Evolutionary conservation across 2,113 vertebrate species (phyloP), one percentile per base, ranked within the genome.

Genomic region (Rhynchopsitta pachyrhyncha): DNA sequence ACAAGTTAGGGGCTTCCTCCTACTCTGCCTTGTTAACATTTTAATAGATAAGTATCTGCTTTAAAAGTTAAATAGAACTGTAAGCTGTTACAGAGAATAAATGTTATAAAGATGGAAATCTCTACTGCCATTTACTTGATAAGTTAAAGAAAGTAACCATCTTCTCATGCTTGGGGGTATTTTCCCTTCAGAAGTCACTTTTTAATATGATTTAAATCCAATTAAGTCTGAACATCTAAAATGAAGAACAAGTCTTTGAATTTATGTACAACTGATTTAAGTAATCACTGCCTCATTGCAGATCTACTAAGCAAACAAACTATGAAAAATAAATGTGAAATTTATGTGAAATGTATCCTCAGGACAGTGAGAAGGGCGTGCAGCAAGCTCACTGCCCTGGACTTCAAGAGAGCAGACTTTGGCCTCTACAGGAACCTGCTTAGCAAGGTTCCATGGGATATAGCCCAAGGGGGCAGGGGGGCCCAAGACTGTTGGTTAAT

Each of bases 121-220:
- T 95, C 68, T 68, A n/a, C 29, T 84, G 59, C 67, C 88, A 92
- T 93, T 93, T 94, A 75, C 37, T 14, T 39, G 83, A 8, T 63
- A 92, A 95, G 74, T 96, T 94, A 74, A 49, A 62, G 86, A 94
- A 92, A 78, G 75, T 10, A 67, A 89, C 95, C 59, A 33, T 96
- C 66, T 94, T 57, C 88, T 97, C 96, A 67, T 88, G 88, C 90
- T 94, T 82, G 49, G 77, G 89, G 82, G 67, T 89, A 11, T 93
- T 95, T 96, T 97, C 91, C 80, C 88, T 68, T 95, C 87, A 95
- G 93, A 97, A 96, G 68, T 77, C 62, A 92, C 90, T 94, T 95
- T 96, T 92, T 93, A 96, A 96, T 97, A 81, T 93, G 89, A 95
- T 96, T 89, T 82, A 95, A 96, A 97, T 96, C 81, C 90, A 97